A percentile compares a stretch with the other conserved stretches of the same genome.
Evolutionary conservation across 2,888 invertebrate species (phyloP).

Genomic region (Cephus rjabovi): DNA sequence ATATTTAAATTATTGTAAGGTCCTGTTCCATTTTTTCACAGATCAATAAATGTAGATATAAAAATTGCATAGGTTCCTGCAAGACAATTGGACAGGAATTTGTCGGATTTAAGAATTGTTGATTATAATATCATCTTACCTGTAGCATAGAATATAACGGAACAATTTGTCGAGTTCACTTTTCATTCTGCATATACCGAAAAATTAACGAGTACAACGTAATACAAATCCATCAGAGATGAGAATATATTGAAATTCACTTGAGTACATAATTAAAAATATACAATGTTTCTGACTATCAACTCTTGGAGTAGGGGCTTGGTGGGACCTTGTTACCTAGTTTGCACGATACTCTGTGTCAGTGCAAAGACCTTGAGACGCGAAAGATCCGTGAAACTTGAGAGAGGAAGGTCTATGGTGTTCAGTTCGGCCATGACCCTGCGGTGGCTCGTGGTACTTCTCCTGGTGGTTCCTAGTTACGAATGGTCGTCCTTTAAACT

Average conservation of each 20-base stretch:
- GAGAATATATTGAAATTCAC: background rate
- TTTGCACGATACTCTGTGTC: background rate
- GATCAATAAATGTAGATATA: too few species aligned
- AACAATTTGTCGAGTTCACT: background rate
- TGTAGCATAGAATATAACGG: background rate
- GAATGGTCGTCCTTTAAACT: slow-evolving; percentile 42
- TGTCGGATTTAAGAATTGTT: background rate
- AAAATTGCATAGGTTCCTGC: background rate
- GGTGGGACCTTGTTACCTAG: background rate
- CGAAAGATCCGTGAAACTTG: background rate
- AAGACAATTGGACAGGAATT: background rate
- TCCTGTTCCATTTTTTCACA: too few species aligned
- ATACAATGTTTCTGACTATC: background rate
- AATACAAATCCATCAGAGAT: background rate
- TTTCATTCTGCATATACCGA: background rate
- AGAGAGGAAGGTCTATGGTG: background rate
- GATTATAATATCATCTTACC: background rate
- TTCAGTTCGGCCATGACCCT: slow-evolving; percentile 6
- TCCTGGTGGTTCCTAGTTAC: slow-evolving; percentile 34
- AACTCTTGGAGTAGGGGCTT: background rate
- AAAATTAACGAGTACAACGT: background rate
- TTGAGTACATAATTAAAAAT: background rate
- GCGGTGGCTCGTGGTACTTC: slow-evolving; percentile 4
- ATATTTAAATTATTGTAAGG: background rate
- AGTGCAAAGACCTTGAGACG: slow-evolving; percentile 1